Percentiles rank a stretch among this genome's conserved stretches.
phyloP scores from a whole-genome alignment of 2,113 vertebrate genomes.

The Pachyramphus minor region DNA sequence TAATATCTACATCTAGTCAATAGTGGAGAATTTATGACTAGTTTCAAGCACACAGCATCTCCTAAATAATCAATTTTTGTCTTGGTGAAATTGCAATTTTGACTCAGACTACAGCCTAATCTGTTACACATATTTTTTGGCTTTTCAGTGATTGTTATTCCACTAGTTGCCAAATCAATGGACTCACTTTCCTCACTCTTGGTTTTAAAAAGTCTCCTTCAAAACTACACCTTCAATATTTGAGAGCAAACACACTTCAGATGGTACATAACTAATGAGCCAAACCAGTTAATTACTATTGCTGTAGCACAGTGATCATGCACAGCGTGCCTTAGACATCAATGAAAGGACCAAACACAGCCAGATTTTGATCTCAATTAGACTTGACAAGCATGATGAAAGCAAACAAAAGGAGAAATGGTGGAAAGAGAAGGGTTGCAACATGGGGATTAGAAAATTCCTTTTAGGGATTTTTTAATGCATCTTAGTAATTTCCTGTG shows the following conservation, averaged over 20 bases:
- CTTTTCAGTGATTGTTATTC: background rate
- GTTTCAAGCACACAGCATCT: background rate
- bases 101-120: background rate
- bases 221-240: background rate
- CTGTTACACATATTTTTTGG: background rate
- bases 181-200: background rate
- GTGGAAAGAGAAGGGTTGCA: background rate
- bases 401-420: conserved; percentile 33
- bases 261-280: background rate
- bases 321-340: background rate
- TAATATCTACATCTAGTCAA: background rate
- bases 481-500: background rate
- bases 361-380: conserved; percentile 17
- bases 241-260: background rate
- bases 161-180: background rate
- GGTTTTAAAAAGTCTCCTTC: background rate
- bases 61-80: background rate
- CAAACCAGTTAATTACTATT: background rate
- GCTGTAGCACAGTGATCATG: background rate
- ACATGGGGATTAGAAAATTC: background rate
- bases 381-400: conserved; percentile 35
- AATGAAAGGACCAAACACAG: background rate
- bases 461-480: background rate
- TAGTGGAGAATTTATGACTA: background rate
- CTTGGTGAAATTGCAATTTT: background rate